phyloP scores from a whole-genome alignment of 2,888 invertebrate genomes.

The Cephus runcator region DNA sequence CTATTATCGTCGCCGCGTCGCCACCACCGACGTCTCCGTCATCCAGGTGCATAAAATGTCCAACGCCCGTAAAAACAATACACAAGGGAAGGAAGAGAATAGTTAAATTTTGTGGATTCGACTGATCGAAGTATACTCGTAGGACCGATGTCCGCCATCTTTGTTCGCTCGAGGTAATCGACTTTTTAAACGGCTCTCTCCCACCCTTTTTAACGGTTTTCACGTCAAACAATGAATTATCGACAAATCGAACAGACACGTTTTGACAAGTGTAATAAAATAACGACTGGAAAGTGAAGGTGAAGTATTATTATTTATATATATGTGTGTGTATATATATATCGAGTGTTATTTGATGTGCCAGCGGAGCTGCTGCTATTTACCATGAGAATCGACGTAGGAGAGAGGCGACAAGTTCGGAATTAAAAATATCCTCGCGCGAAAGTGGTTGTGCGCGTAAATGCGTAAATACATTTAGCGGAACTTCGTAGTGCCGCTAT shows the following conservation, averaged over 20 bases:
- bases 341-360: neutral
- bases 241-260: neutral
- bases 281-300: constrained; percentile 14
- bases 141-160: neutral
- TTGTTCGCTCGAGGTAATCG: neutral
- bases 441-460: constrained; percentile 23
- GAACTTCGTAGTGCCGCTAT: neutral
- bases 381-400: constrained; percentile 20
- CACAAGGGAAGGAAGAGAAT: neutral
- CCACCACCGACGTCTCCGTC: neutral
- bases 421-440: constrained; percentile 25
- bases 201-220: neutral
- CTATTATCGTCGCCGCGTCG: constrained; percentile 33
- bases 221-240: neutral
- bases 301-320: neutral
- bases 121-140: neutral
- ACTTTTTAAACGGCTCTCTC: neutral
- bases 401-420: constrained; percentile 28
- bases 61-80: neutral
- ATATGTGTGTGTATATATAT: neutral
- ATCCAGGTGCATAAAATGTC: neutral
- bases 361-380: neutral
- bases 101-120: neutral
- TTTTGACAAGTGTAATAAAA: neutral
- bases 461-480: constrained; percentile 5